Percentiles rank a stretch among this genome's conserved stretches.
Conservation (phyloP, 1,140 invertebrate genomes). For the Aphis gossypii region DNA sequence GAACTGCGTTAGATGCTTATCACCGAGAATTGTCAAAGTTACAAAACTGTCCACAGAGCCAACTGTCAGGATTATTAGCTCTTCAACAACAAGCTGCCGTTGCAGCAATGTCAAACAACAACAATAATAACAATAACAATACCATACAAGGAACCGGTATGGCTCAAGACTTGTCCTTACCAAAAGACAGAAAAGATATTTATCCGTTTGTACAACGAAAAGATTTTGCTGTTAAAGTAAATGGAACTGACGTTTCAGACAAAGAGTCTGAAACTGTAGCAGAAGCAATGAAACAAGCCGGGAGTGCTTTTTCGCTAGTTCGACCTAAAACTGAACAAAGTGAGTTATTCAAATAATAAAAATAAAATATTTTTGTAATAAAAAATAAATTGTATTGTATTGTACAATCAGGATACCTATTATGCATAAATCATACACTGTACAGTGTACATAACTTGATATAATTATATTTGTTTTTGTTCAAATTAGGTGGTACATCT, state of each 20-base stretch:
- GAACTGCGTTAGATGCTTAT: conserved; percentile 89
- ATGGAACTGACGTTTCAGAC: conserved; percentile 48
- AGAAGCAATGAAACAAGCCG: conserved; percentile 78
- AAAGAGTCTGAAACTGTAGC: conserved; percentile 60
- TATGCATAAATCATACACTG: background rate
- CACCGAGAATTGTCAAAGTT: conserved; percentile 89
- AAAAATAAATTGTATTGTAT: too few relatives aligned
- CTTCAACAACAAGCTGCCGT: conserved; percentile 53
- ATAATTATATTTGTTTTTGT: conserved; percentile 10
- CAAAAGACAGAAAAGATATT: conserved; percentile 67
- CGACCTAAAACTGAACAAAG: conserved; percentile 80
- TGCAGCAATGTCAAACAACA: conserved; percentile 50
- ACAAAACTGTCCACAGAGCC: conserved; percentile 58
- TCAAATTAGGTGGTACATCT: conserved; percentile 49
- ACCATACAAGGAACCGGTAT: conserved; percentile 68
- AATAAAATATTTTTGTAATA: background rate
- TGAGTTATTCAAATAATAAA: conserved; percentile 59
- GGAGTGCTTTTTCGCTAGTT: conserved; percentile 84
- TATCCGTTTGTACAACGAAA: conserved; percentile 39
- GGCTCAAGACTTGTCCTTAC: conserved; percentile 85
- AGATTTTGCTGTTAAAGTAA: conserved; percentile 59
- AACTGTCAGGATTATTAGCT: conserved; percentile 57
- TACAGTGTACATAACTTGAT: background rate
- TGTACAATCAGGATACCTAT: too few relatives aligned
- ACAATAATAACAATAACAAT: conserved; percentile 55